Evolutionary conservation across 2,113 vertebrate species (phyloP), one percentile per base, ranked within the genome.

Genomic region (Chaetorhynchus papuensis): DNA sequence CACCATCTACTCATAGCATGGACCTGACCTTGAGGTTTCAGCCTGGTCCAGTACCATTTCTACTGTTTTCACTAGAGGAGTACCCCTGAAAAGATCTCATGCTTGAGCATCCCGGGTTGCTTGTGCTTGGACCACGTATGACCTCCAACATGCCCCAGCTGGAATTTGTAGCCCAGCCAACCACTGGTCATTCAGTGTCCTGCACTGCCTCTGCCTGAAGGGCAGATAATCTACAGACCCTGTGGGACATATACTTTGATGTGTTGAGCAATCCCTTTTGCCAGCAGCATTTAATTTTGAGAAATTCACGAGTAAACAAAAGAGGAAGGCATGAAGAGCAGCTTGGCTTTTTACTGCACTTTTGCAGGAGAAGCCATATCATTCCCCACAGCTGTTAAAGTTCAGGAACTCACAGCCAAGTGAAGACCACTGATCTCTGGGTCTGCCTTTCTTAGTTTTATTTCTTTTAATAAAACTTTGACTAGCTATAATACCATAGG

Each of bases 161-260:
- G 52, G 37, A 57, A 87, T n/a, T 47, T 56, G 69, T 4, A 81
- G 52, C 21, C 37, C 60, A 74, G 54, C 14, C 17, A 59, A 19
- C 11, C 63, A 31, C 53, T 2, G 1, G 31, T 26, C 11, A 1
- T 0, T 17, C 21, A 37, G 37, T 3, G 2, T 28, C 30, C 65
- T 33, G 27, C 76, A 35, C 1, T 21, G 19, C 61, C 39, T 41
- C 77, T 52, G 78, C 41, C 50, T 39, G 19, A 49, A 45, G 59
- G 41, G 4, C 54, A 70, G 56, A 31, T 2, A 3, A 59, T 14
- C 52, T 23, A 15, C 4, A 87, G 35, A 83, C 28, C 15, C 17
- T 16, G 18, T 4, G 6, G 53, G 24, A 72, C 31, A 65, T 28
- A 5, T 1, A 26, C 13, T 65, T 26, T 0, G 0, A 12, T 9